Evolutionary conservation across 37 sponge, comb jelly and placozoan species (phyloP).

Genomic region (Theonella swinhoei): DNA sequence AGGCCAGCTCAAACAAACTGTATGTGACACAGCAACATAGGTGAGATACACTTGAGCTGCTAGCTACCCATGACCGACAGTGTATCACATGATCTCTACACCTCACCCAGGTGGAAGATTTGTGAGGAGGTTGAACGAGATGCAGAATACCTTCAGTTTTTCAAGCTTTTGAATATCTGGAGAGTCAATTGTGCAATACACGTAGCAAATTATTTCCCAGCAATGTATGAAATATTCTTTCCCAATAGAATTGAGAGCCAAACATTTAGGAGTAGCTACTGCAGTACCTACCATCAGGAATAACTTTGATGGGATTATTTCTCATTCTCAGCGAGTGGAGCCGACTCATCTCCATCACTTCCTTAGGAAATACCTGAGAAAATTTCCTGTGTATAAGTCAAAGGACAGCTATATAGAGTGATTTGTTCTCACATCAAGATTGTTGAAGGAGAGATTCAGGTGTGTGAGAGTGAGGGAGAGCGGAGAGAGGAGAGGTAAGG

Average conservation of each 20-base stretch:
- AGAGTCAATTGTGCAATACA: neutral
- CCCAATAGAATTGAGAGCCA: neutral
- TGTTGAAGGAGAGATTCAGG: constrained; percentile 94
- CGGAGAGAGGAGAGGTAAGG: constrained; percentile 74
- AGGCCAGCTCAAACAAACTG: constrained; percentile 70
- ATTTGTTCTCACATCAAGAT: constrained; percentile 72
- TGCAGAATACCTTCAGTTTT: constrained; percentile 57
- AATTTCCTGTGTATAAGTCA: neutral
- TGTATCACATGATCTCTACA: neutral
- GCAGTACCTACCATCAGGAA: constrained; percentile 65
- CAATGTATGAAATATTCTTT: neutral
- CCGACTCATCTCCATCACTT: constrained; percentile 57
- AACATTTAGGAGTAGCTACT: neutral
- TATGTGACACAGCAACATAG: neutral
- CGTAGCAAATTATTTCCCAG: neutral
- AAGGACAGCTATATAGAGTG: no score
- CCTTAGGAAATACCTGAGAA: constrained; percentile 68
- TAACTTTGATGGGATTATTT: constrained; percentile 86
- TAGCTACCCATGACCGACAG: neutral
- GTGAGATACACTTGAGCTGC: neutral
- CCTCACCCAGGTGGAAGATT: constrained; percentile 79
- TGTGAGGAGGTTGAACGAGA: constrained; percentile 76
- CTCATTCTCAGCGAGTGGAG: constrained; percentile 77
- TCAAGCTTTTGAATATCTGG: constrained; percentile 64
- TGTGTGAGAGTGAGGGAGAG: constrained; percentile 77